phyloP scores from a whole-genome alignment of 2,113 vertebrate genomes.

The Sturnira hondurensis region DNA sequence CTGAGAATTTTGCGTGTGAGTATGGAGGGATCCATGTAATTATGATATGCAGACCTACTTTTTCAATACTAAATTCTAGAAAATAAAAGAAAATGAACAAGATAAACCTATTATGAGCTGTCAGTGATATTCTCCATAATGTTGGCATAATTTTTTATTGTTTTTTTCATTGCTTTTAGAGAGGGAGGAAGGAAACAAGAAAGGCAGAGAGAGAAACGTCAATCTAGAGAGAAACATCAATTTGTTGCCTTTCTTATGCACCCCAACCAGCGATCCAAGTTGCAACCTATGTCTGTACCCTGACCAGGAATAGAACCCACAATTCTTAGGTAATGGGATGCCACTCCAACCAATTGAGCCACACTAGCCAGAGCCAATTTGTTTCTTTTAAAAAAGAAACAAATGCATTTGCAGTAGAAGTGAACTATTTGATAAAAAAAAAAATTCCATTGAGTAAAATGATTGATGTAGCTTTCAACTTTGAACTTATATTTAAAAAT shows the following conservation, averaged over 20 bases:
- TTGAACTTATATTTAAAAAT: not conserved
- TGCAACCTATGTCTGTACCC: too few species aligned
- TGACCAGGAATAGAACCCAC: too few species aligned
- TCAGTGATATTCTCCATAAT: not conserved
- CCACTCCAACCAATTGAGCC: too few species aligned
- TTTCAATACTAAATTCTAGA: not conserved
- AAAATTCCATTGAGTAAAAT: not conserved
- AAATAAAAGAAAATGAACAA: not conserved
- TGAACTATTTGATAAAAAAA: not conserved
- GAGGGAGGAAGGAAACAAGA: too few species aligned
- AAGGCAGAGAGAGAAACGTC: too few species aligned
- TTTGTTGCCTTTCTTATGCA: too few species aligned
- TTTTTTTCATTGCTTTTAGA: too few species aligned
- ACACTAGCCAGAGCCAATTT: too few species aligned
- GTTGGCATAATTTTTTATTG: not conserved
- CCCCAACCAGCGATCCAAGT: too few species aligned
- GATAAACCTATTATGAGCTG: not conserved
- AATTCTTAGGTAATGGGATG: too few species aligned
- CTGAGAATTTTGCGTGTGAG: not conserved
- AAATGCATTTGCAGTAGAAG: not conserved
- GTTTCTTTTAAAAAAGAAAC: not conserved
- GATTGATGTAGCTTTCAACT: not conserved
- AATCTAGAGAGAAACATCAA: too few species aligned
- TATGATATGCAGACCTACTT: not conserved
- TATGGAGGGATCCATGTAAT: not conserved